A percentile compares a stretch with the other conserved stretches of the same genome.
Conservation (phyloP, 2,113 vertebrate species). For the Cynopterus brachyotis region DNA sequence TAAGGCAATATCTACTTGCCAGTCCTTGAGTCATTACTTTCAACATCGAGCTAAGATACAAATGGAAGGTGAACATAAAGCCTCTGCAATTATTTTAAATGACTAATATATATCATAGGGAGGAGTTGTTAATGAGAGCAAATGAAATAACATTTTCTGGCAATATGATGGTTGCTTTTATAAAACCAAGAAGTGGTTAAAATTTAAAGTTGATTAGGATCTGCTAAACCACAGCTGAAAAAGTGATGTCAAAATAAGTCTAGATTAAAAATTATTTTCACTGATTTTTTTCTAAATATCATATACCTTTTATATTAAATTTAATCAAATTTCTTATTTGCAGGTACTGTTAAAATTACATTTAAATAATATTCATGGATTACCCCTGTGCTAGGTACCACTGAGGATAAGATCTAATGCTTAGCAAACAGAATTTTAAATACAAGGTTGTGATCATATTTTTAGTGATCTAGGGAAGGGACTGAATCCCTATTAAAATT, state of each 20-base stretch:
- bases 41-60: slow-evolving; percentile 60
- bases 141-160: slow-evolving; percentile 64
- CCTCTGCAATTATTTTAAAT: slow-evolving; percentile 64
- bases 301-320: slow-evolving; percentile 21
- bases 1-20: slow-evolving; percentile 70
- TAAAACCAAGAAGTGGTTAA: slow-evolving; percentile 59
- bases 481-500: slow-evolving; percentile 53
- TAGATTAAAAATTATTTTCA: slow-evolving; percentile 41
- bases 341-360: slow-evolving; percentile 41
- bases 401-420: slow-evolving; percentile 33
- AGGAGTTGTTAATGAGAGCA: slow-evolving; percentile 57
- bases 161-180: slow-evolving; percentile 43
- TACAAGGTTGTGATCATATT: slow-evolving; percentile 12
- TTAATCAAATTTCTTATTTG: slow-evolving; percentile 50
- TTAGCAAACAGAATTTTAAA: slow-evolving; percentile 47
- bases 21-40: slow-evolving; percentile 71
- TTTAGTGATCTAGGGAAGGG: slow-evolving; percentile 44
- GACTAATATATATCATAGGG: slow-evolving; percentile 44
- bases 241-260: slow-evolving; percentile 44
- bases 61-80: slow-evolving; percentile 66
- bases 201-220: slow-evolving; percentile 56
- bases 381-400: neutral
- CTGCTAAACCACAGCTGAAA: slow-evolving; percentile 30
- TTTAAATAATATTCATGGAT: slow-evolving; percentile 37
- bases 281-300: slow-evolving; percentile 39